Base-by-base conservation (phyloP, 2,113 vertebrate species). In the Nesoenas mayeri region DNA sequence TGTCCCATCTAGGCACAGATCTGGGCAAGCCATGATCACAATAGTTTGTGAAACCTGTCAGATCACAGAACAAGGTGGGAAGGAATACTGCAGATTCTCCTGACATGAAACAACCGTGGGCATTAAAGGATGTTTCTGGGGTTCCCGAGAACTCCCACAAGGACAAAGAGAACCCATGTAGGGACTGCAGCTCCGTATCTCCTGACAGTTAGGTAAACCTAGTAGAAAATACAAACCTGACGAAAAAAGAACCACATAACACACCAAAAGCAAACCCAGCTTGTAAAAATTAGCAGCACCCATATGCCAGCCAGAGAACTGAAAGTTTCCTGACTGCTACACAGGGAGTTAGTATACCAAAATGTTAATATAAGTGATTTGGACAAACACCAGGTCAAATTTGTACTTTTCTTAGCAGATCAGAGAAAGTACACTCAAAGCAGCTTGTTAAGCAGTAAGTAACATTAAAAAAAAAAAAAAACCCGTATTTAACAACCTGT, bases 401-500 rank as follows among this genome's bases (percentile, higher is more conserved):
- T 65, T 84, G 15, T 70, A 73, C 42, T 91, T 91, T 60, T 87
- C 83, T 89, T 85, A 81, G 29, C 84, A 85, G n/a, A 60, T 47
- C 44, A 75, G 83, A 85, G n/a, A 95, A 89, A 74, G 3, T 48
- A 28, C 48, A 83, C 38, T 80, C 51, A 85, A 88, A 97, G 54
- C 71, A 95, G 74, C 85, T 95, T 96, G 94, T 93, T 88, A 95
- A 97, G 93, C 80, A 93, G 58, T 65, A 13, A 95, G 69, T 54
- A 85, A 80, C 44, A 11, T 80, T 73, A 93, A 47, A 44, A 66
- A 75, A 82, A 86, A 44, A 40, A 40, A n/a, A n/a, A 40, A 40
- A 40, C 36, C 10, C 10, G 88, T 74, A 77, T 94, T 96, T 95
- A 97, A 78, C 96, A 95, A 93, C 94, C 97, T 97, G 94, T 81